Evolutionary conservation across 2,888 invertebrate species (phyloP), one percentile per base, ranked within the genome.

Genomic region (Synanthedon andrenaeformis): DNA sequence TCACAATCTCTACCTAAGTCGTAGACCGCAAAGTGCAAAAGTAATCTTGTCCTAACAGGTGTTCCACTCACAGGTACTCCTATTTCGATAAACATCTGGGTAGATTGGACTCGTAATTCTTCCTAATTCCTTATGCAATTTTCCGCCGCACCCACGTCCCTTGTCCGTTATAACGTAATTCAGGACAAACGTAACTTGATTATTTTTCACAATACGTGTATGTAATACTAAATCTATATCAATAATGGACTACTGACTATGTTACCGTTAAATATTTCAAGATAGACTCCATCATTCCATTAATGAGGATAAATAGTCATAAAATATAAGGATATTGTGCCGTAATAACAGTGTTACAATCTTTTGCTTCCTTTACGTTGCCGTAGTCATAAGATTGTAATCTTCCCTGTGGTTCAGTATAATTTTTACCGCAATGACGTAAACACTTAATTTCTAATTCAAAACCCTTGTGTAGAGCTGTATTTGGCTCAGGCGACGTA

Each of bases 241-340:
- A 80, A 55, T 52, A 60, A 65, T 17, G 58, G 61, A 3, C 74
- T 60, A 41, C 57, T 71, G 1, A 66, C 67, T 28, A 61, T 72
- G 52, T 77, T 68, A 8, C 87, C 88, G 50, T 88, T 83, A 50
- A 67, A 74, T 54, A 88, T 65, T 51, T 89, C 76, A 4, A 91
- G 62, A 45, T 72, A 85, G 48, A 69, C 68, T 0, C 69, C 53
- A 1, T 69, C 61, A 23, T 79, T 70, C 55, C 70, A 74, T 45
- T 74, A 72, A 55, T 64, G 62, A 3, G 72, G 66, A 1, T 19
- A n/a, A 14, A 70, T 52, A 28, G 52, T 59, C 11, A 79, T 57
- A 55, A 88, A 81, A 64, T 93, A 96, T 1, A 94, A 63, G 0
- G 94, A 91, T 58, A 97, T 89, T 0, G 93, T 93, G 91, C 92